Evolutionary conservation across 1,140 invertebrate species (phyloP).

Genomic region (Aphis gossypii): DNA sequence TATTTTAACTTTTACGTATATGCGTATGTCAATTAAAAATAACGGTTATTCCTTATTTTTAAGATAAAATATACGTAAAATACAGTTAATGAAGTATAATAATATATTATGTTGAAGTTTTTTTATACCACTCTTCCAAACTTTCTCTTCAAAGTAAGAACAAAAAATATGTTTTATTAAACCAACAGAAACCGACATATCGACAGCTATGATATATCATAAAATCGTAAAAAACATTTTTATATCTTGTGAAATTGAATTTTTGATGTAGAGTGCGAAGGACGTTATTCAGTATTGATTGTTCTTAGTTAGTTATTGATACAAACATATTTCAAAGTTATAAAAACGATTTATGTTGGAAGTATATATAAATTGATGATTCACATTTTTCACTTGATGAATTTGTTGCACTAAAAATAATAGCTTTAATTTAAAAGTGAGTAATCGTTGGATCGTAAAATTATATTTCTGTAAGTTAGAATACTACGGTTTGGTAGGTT

Average conservation of each 20-base stretch:
- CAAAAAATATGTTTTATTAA: constrained; percentile 6
- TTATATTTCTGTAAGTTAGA: background rate
- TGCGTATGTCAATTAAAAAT: background rate
- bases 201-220: background rate
- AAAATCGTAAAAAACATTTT: background rate
- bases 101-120: background rate
- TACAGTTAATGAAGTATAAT: background rate
- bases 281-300: background rate
- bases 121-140: background rate
- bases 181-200: background rate
- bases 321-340: background rate
- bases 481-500: background rate
- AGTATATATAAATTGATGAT: background rate
- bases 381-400: background rate
- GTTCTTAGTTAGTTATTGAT: background rate
- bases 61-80: background rate
- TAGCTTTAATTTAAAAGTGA: background rate
- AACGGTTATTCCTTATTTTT: background rate
- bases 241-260: background rate
- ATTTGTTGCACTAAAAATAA: background rate
- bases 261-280: background rate
- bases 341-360: background rate
- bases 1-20: background rate
- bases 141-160: background rate
- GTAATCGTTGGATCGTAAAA: background rate